A percentile compares a stretch with the other conserved stretches of the same genome.
phyloP scores from a whole-genome alignment of 2,113 vertebrate genomes.

The Astur gentilis region DNA sequence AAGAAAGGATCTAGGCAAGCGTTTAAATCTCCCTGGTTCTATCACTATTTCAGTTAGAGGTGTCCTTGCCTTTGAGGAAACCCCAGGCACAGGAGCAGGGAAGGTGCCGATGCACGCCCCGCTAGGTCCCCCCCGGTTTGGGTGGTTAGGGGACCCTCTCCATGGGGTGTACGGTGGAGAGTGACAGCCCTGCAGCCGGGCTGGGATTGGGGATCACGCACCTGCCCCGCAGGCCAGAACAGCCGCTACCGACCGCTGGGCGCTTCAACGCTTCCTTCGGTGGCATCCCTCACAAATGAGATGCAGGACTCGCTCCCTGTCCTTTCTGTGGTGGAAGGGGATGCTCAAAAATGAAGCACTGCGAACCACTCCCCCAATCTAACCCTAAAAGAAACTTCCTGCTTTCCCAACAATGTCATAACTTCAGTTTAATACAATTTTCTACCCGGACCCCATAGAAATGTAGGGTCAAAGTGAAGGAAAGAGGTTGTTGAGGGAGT shows the following conservation, averaged over 20 bases:
- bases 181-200: neutral
- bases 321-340: neutral
- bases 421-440: neutral
- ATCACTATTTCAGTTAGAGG: neutral
- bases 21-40: neutral
- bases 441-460: neutral
- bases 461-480: neutral
- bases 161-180: neutral
- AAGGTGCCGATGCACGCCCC: neutral
- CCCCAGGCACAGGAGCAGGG: rapidly evolving
- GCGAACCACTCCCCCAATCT: neutral
- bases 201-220: neutral
- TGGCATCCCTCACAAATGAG: neutral
- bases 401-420: neutral
- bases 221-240: neutral
- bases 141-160: neutral
- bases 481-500: neutral
- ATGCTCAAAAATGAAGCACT: neutral
- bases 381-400: neutral
- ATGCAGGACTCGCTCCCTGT: neutral
- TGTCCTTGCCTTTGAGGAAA: neutral
- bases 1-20: neutral
- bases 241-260: neutral
- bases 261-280: neutral
- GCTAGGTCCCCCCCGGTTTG: neutral